Percentiles rank a stretch among this genome's conserved stretches.
These are phyloP conservation scores for Melieria omissa DNA, from an alignment of 2,888 invertebrate genomes.

Conservation along the genomic window DNA sequence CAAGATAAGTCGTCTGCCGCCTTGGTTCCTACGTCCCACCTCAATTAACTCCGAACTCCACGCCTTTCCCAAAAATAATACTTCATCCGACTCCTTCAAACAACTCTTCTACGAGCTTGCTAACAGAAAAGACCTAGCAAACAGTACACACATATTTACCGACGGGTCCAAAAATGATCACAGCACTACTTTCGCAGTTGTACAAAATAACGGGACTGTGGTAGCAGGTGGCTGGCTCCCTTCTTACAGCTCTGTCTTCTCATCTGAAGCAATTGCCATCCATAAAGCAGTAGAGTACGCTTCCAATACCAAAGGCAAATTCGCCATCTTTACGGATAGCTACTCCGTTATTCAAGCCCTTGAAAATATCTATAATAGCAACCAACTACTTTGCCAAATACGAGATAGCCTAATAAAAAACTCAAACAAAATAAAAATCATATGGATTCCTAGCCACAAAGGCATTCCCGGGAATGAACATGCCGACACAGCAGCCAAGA, in stretches of 20 bases:
- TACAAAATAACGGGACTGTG: slow-evolving; percentile 24
- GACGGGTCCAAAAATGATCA: slow-evolving; percentile 24
- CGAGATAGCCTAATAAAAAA: slow-evolving; percentile 9
- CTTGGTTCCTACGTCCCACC: background rate
- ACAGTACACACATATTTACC: too few species aligned
- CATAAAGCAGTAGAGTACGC: slow-evolving; percentile 20
- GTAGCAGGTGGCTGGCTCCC: slow-evolving; percentile 22
- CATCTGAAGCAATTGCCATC: slow-evolving; percentile 33
- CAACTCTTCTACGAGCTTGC: background rate
- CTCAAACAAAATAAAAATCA: slow-evolving; percentile 19
- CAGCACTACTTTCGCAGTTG: slow-evolving; percentile 34
- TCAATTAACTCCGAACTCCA: background rate
- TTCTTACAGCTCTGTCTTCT: slow-evolving; percentile 28
- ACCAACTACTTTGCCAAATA: slow-evolving; percentile 24
- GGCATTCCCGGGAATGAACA: slow-evolving; percentile 23
- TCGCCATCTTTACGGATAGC: slow-evolving; percentile 35
- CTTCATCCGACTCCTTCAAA: background rate
- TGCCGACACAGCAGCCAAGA: slow-evolving; percentile 6
- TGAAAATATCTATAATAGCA: slow-evolving; percentile 25
- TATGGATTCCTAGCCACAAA: slow-evolving; percentile 32
- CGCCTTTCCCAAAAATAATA: background rate
- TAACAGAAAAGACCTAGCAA: background rate
- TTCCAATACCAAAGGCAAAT: slow-evolving; percentile 21
- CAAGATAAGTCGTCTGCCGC: background rate
- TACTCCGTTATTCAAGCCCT: slow-evolving; percentile 31